Percentiles rank a stretch among this genome's conserved stretches.
Conservation (phyloP, 2,888 invertebrate species). For the Busseola fusca region DNA sequence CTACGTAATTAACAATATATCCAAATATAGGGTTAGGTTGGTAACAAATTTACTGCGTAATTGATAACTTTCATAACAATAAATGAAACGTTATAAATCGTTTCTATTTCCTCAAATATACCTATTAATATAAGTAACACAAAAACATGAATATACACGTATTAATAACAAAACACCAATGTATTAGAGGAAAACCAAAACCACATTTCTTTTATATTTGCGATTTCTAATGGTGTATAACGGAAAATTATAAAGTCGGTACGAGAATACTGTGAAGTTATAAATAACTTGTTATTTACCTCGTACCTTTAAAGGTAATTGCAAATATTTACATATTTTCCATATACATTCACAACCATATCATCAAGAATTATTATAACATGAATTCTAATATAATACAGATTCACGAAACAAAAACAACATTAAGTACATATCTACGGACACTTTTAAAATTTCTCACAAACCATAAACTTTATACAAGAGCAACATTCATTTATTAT, state of each 20-base stretch:
- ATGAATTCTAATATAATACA: background rate
- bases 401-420: background rate
- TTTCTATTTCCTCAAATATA: conserved; percentile 19
- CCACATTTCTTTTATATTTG: conserved; percentile 23
- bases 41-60: conserved; percentile 3
- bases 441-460: background rate
- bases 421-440: too few relatives aligned
- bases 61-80: background rate
- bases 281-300: conserved; percentile 1
- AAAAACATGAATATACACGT: background rate
- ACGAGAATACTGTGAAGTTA: background rate
- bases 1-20: background rate
- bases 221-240: background rate
- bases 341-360: background rate
- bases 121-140: background rate
- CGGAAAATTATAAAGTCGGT: background rate
- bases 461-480: background rate
- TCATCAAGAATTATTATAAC: background rate
- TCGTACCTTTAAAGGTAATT: background rate
- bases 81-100: background rate
- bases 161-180: background rate
- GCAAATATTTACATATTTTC: background rate
- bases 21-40: background rate
- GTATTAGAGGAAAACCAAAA: conserved; percentile 17
- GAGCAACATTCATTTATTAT: too few relatives aligned